phyloP scores from a whole-genome alignment of 30 jellyfish, hydroid and myxozoan species.

The Aurelia sp. region DNA sequence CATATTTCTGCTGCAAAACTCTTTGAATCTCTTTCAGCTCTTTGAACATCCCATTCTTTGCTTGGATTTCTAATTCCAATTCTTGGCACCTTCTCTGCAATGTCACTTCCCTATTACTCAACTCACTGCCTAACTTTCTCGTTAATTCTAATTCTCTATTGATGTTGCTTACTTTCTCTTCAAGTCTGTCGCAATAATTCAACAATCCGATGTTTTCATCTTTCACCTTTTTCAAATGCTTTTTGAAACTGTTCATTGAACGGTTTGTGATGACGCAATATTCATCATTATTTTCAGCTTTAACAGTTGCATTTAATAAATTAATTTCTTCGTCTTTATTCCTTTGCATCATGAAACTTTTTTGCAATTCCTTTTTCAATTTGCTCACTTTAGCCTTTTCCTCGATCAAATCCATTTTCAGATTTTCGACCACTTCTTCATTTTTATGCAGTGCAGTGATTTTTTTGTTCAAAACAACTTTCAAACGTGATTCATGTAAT shows the following conservation, averaged over 20 bases:
- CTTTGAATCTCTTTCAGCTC: constrained; percentile 22
- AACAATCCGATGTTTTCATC: constrained; percentile 3
- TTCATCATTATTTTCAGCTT: constrained; percentile 19
- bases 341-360: background rate
- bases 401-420: constrained; percentile 6
- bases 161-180: constrained; percentile 13
- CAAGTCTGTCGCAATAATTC: constrained; percentile 34
- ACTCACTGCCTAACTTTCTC: constrained; percentile 1
- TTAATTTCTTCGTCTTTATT: constrained; percentile 18
- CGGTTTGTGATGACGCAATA: constrained; percentile 31
- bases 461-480: background rate
- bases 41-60: background rate
- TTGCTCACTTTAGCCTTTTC: background rate
- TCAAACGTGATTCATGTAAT: background rate
- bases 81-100: constrained; percentile 7
- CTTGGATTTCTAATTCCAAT: constrained; percentile 10
- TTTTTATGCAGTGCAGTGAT: background rate
- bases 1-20: constrained; percentile 2
- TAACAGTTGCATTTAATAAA: constrained; percentile 7
- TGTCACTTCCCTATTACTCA: background rate
- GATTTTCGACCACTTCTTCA: constrained; percentile 9
- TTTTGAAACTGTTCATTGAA: constrained; percentile 29
- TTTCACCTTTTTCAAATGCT: constrained; percentile 20
- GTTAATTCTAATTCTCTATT: constrained; percentile 8
- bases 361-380: constrained; percentile 12